Evolutionary conservation across 2,888 invertebrate species (phyloP), one percentile per base, ranked within the genome.

Genomic region (Carabus problematicus): DNA sequence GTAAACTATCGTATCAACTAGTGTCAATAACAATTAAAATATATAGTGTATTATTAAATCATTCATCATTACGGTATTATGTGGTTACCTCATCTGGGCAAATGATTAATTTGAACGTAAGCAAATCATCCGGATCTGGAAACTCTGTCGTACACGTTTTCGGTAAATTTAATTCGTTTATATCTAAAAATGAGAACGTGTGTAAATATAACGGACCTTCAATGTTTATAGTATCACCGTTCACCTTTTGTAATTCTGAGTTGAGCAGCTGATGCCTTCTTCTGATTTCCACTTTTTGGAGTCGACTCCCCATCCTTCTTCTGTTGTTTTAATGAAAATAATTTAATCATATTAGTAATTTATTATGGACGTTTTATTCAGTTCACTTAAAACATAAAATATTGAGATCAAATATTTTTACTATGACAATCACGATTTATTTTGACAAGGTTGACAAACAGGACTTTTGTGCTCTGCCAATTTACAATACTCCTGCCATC

Each of bases 271-370:
- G 97, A 96, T 74, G 96, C 94, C 84, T 95, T 95, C 84, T 97
- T 95, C 83, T 93, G 93, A 79, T 88, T 88, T 72, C 89, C 89
- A 77, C 86, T 84, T 80, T 86, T 87, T 76, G 93, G 91, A 72
- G 85, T 88, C 76, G 92, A 89, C 83, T 94, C 95, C 79, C 95
- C 97, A 88, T 97, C 97, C 87, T 97, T 97, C 86, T 97, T 96
- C 85, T 97, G 96, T 87, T 98, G 95, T 86, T 98, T 98, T 81
- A 98, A 85, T 76, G 97, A 96, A 88, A 98, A 98, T 85, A 98
- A 88, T 88, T 97, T 97, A 83, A 98, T 97, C 98, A 98, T 98
- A 81, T 80, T 85, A 81, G 74, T 67, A 55, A 52, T 70, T 58
- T 58, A 67, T 62, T 62, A 69, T 69, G 61, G 61, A 62, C 60